phyloP scores from a whole-genome alignment of 2,797 vertebrate genomes.

The Phoebastria nigripes region DNA sequence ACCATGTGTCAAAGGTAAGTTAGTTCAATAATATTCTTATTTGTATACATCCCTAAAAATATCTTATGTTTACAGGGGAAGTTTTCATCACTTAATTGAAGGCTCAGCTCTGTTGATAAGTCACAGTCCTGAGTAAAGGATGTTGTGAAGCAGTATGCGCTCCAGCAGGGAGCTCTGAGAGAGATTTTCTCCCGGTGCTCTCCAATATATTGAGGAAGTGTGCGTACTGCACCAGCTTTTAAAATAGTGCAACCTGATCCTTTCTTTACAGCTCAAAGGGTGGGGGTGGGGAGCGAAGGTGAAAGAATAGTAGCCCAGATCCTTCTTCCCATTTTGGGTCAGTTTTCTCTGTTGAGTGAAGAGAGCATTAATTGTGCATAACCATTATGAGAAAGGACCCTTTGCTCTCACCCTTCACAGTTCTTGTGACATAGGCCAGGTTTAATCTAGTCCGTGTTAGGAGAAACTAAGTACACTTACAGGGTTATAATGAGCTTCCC shows the following conservation, averaged over 20 bases:
- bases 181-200: background rate
- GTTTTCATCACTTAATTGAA: background rate
- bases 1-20: conserved; percentile 21
- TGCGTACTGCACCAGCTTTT: background rate
- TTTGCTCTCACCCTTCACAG: background rate
- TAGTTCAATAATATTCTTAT: background rate
- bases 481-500: conserved; percentile 32
- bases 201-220: background rate
- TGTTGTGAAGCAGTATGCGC: background rate
- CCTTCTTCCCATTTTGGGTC: conserved; percentile 24
- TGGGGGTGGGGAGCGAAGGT: background rate
- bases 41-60: background rate
- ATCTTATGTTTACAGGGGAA: background rate
- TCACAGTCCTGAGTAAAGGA: background rate
- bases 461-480: background rate
- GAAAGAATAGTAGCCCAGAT: conserved; percentile 1
- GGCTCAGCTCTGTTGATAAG: background rate
- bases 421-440: background rate
- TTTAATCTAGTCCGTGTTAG: background rate
- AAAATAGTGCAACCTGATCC: conserved; percentile 53
- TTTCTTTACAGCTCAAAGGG: conserved; percentile 1
- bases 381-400: background rate
- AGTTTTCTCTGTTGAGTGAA: background rate
- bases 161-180: background rate
- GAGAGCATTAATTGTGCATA: background rate